Evolutionary conservation across 1,140 invertebrate species (phyloP).

Genomic region (Anastrepha ludens): DNA sequence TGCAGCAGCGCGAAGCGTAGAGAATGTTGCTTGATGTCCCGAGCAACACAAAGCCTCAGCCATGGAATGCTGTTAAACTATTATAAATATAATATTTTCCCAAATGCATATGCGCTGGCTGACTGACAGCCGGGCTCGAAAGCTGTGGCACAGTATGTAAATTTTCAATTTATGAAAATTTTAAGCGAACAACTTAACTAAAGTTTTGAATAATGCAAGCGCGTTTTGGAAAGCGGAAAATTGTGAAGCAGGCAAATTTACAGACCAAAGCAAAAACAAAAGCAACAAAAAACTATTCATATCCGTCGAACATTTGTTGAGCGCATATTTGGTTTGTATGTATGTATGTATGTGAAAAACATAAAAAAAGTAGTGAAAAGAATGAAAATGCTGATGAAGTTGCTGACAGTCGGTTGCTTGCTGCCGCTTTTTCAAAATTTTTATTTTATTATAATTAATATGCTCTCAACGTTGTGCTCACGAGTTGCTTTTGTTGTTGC

Average conservation of each 20-base stretch:
- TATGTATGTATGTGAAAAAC: not conserved
- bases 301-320: not conserved
- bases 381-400: constrained; percentile 36
- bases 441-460: constrained; percentile 41
- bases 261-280: not conserved
- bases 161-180: constrained; percentile 49
- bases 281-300: not conserved
- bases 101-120: not conserved
- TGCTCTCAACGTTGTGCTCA: not conserved
- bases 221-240: constrained; percentile 43
- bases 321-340: not conserved
- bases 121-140: not conserved
- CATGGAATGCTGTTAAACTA: not conserved
- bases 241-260: constrained; percentile 3
- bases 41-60: not conserved
- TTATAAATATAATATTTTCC: not conserved
- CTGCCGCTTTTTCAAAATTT: not conserved
- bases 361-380: not conserved
- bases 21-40: too few relatives aligned
- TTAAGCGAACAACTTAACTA: constrained; percentile 18
- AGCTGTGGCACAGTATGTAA: constrained; percentile 13
- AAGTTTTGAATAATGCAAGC: constrained; percentile 49
- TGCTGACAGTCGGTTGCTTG: constrained; percentile 11
- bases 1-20: too few relatives aligned
- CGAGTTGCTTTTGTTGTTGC: not conserved